These are phyloP conservation scores for Phalacrocorax aristotelis DNA, from an alignment of 2,113 vertebrate species.

Conservation along the genomic window DNA sequence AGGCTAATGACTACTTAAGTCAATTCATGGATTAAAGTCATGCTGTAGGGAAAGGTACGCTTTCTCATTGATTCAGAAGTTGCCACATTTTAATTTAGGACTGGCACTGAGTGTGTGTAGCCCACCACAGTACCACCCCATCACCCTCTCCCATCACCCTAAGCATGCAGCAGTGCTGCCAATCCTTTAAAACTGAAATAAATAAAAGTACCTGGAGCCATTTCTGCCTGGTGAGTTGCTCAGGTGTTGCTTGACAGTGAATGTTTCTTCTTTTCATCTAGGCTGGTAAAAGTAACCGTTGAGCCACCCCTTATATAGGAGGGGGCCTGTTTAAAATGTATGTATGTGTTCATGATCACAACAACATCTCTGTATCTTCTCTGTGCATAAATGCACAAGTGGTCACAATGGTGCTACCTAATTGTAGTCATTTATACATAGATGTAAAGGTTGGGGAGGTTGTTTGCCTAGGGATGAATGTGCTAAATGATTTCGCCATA, in stretches of 20 bases:
- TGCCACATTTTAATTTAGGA: background rate
- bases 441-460: conserved; percentile 5
- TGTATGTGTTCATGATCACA: background rate
- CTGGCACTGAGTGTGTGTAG: background rate
- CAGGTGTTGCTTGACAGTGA: background rate
- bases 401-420: background rate
- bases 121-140: background rate
- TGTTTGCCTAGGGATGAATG: background rate
- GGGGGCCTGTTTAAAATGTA: conserved; percentile 41
- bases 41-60: background rate
- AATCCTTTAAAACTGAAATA: background rate
- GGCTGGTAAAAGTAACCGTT: background rate
- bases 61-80: background rate
- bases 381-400: conserved; percentile 46
- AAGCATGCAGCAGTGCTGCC: background rate
- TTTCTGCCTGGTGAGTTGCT: background rate
- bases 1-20: background rate
- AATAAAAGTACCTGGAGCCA: conserved; percentile 67
- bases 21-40: background rate
- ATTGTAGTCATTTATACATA: conserved; percentile 18
- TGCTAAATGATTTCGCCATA: background rate
- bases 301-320: conserved; percentile 55
- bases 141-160: background rate
- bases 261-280: background rate
- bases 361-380: background rate